Evolutionary conservation across 1,140 invertebrate genomes (phyloP).

Genomic region (Lucilia cuprina): DNA sequence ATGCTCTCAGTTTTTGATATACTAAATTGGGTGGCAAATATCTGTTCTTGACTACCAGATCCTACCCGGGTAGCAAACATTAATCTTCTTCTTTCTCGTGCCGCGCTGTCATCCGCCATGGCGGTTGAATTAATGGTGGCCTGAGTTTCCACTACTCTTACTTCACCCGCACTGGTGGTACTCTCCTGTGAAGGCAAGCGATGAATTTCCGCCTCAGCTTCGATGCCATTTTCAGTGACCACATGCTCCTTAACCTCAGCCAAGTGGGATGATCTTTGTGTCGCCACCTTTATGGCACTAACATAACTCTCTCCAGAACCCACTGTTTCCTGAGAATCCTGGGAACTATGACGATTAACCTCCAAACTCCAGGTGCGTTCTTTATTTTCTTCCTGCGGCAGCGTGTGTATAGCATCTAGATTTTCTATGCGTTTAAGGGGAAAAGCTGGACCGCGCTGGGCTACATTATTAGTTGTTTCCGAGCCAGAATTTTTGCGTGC

Average conservation of each 20-base stretch:
- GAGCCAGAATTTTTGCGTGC: conserved; percentile 23
- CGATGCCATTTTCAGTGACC: conserved; percentile 42
- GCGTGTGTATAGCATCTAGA: conserved; percentile 56
- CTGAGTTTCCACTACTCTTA: conserved; percentile 46
- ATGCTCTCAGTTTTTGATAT: conserved; percentile 64
- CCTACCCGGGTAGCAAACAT: conserved; percentile 63
- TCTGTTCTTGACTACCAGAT: conserved; percentile 62
- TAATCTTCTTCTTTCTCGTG: conserved; percentile 59
- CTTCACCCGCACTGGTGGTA: conserved; percentile 36
- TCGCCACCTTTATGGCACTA: conserved; percentile 40
- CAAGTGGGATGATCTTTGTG: conserved; percentile 41
- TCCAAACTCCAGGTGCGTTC: conserved; percentile 55
- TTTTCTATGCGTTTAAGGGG: conserved; percentile 49
- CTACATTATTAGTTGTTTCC: conserved; percentile 40
- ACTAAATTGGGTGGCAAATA: conserved; percentile 63
- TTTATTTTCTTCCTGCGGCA: conserved; percentile 49
- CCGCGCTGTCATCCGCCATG: conserved; percentile 38
- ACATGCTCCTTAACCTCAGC: conserved; percentile 36
- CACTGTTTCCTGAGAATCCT: conserved; percentile 54
- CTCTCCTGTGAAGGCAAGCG: conserved; percentile 39
- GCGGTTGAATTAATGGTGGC: conserved; percentile 44
- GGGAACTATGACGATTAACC: conserved; percentile 55
- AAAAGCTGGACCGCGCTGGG: neutral
- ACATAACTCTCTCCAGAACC: conserved; percentile 47
- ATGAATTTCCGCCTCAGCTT: conserved; percentile 43